Evolutionary conservation across 2,797 vertebrate species (phyloP).

Genomic region (Myotis daubentonii): DNA sequence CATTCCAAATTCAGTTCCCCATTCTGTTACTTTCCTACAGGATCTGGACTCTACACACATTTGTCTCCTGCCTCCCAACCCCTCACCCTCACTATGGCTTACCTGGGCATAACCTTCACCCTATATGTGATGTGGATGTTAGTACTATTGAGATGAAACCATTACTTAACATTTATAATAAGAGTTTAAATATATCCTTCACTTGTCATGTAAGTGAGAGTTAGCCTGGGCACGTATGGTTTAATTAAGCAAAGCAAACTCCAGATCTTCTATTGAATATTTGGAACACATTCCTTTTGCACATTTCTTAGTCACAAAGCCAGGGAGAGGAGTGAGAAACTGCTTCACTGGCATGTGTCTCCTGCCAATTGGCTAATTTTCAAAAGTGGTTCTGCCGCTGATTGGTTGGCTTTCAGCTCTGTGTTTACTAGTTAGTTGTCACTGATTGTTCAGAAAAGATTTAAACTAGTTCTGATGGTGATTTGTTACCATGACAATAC

Average conservation of each 20-base stretch:
- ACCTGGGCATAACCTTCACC: no score
- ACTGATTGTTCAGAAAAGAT: neutral
- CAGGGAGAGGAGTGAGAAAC: neutral
- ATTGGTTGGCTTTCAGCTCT: neutral
- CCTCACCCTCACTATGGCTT: accelerated
- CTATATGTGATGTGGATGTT: neutral
- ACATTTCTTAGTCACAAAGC: neutral
- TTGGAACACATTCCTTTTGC: neutral
- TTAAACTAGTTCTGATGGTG: neutral
- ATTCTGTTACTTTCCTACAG: neutral
- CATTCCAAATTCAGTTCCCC: neutral
- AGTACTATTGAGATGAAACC: neutral
- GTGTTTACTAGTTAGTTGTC: neutral
- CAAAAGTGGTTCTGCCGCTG: neutral
- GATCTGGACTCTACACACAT: neutral
- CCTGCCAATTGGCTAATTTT: neutral
- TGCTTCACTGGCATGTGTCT: neutral
- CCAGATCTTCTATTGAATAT: neutral
- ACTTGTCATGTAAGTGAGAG: neutral
- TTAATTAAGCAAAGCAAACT: neutral
- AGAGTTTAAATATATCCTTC: neutral
- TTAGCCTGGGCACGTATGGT: neutral
- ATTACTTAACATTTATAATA: neutral
- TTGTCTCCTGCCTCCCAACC: neutral
- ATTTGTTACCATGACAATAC: neutral